Conservation (phyloP, 2,113 vertebrate genomes). For the Ascaphus truei region DNA sequence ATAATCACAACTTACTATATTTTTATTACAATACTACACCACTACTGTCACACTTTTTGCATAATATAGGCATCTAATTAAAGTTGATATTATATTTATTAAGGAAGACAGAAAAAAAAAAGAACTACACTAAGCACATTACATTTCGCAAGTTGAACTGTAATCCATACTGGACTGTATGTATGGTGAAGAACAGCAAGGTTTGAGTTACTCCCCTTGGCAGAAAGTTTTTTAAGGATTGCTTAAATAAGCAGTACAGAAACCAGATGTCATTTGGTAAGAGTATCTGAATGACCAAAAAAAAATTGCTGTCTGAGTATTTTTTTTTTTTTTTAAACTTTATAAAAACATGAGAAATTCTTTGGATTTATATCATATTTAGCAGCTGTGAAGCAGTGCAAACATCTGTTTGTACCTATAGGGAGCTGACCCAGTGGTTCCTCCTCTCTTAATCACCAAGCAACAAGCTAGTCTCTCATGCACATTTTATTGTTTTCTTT, state of each 20-base stretch:
- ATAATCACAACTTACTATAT: too few relatives aligned
- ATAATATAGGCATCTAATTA: too few relatives aligned
- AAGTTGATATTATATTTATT: too few relatives aligned
- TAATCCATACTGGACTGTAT: conserved; percentile 69
- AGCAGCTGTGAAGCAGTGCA: conserved; percentile 73
- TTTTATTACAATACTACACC: too few relatives aligned
- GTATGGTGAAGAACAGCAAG: conserved; percentile 63
- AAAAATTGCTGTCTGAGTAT: conserved; percentile 76
- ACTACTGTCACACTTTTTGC: too few relatives aligned
- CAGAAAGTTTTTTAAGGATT: conserved; percentile 75
- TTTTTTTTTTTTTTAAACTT: conserved; percentile 59
- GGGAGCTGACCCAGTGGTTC: conserved; percentile 63
- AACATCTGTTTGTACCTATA: conserved; percentile 80
- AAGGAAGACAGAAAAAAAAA: too few relatives aligned
- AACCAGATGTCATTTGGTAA: conserved; percentile 81
- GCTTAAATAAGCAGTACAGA: conserved; percentile 80
- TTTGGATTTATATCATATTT: conserved; percentile 87
- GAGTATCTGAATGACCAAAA: conserved; percentile 74
- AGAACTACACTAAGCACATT: too few relatives aligned
- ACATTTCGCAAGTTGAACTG: conserved; percentile 59
- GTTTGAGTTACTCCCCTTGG: conserved; percentile 78
- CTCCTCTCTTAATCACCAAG: conserved; percentile 67
- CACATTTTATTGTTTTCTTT: conserved; percentile 66
- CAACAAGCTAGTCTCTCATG: conserved; percentile 59
- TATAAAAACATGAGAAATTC: conserved; percentile 80